These are phyloP conservation scores for Gorsachius goisagi DNA, from an alignment of 2,113 vertebrate species.

Conservation along the genomic window DNA sequence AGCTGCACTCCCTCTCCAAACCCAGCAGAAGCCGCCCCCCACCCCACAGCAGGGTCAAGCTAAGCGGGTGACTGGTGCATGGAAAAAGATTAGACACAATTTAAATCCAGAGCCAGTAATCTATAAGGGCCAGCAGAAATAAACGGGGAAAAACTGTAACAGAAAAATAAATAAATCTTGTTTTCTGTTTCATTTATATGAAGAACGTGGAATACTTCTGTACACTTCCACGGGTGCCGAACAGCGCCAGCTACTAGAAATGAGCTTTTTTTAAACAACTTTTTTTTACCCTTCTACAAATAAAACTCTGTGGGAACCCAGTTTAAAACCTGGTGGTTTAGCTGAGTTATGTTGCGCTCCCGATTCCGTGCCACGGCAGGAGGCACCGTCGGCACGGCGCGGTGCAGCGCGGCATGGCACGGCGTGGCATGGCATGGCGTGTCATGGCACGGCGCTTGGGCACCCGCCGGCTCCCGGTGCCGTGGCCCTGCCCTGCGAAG, in stretches of 20 bases:
- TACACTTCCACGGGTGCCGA: fast-evolving
- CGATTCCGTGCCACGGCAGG: fast-evolving
- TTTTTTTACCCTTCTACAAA: not conserved
- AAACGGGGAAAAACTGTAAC: not conserved
- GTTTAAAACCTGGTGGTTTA: fast-evolving
- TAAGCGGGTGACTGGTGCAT: fast-evolving
- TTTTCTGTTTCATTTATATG: not conserved
- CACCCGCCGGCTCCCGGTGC: too few species aligned
- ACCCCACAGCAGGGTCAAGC: fast-evolving
- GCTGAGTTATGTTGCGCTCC: too few species aligned
- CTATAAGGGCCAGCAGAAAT: not conserved
- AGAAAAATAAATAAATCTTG: not conserved
- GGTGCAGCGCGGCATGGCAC: too few species aligned
- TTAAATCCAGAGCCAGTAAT: not conserved
- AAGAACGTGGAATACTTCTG: not conserved
- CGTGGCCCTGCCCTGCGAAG: too few species aligned
- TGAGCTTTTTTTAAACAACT: not conserved
- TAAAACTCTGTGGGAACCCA: not conserved
- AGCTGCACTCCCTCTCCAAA: not conserved
- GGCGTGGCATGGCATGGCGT: too few species aligned
- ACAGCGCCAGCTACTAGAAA: not conserved
- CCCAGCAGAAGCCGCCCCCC: not conserved
- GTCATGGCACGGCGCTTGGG: too few species aligned
- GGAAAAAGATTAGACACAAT: not conserved
- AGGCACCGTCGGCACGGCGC: fast-evolving